Evolutionary conservation across 2,888 invertebrate species (phyloP), one percentile per base, ranked within the genome.

Genomic region (Sinopyrophorus schimmeli): DNA sequence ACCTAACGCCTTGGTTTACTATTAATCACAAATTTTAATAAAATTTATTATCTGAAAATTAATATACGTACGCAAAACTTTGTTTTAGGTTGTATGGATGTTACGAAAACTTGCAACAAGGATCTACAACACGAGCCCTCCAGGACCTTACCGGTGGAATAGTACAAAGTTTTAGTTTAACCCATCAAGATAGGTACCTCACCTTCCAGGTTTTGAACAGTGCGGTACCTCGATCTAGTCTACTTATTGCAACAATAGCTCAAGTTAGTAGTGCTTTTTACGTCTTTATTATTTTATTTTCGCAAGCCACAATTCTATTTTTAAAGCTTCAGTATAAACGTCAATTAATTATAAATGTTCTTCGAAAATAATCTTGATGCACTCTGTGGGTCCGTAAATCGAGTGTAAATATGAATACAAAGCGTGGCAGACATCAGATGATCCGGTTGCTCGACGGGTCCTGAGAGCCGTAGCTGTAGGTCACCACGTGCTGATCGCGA

Each of bases 61-160:
- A 5, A 7, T 11, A 11, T 11, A 7, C 14, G 14, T 14, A 12
- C 14, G 14, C 27, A 27, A 14, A 27, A 10, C 3, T 27, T 27
- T 27, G 1, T 3, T 50, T 9, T 21, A 83, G 83, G 71, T 74
- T 83, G 65, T 84, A 86, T 72, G 87, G 87, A 20, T 81, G 82
- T 59, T 88, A 87, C 72, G 82, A 81, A 64, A 79, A 78, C 60
- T 73, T 84, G 57, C 77, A 78, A 15, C 80, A 80, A 38, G 82
- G 84, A 53, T 77, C 80, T 53, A 80, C 81, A 42, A 84, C 86
- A 23, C 77, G 85, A 64, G 86, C 86, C 5, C 78, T 86, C 58
- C 83, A 86, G 71, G 86, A 85, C 66, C 75, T 89, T 54, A 83
- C 86, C 3, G 88, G 87, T 31, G 87, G 87, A 41, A 81, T 87